These are phyloP conservation scores for Aleiodes testaceus DNA, from an alignment of 2,888 invertebrate genomes.

Conservation along the genomic window DNA sequence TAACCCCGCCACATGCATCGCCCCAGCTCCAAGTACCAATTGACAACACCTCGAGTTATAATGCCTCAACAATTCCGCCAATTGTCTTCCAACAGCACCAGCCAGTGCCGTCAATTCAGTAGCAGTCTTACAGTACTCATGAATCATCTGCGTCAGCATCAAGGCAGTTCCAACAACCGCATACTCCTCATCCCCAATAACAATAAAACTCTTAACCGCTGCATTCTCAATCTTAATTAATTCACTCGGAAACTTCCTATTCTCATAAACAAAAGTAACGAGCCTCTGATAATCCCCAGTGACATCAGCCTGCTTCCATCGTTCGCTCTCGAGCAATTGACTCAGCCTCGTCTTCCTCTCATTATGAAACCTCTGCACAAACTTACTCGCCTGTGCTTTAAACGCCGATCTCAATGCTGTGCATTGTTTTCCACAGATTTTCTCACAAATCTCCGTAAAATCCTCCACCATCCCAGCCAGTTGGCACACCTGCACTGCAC, in stretches of 20 bases:
- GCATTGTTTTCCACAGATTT: slow-evolving; percentile 83
- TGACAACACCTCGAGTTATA: slow-evolving; percentile 94
- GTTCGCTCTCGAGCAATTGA: slow-evolving; percentile 89
- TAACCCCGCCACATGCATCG: slow-evolving; percentile 93
- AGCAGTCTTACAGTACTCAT: slow-evolving; percentile 86
- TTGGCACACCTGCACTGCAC: slow-evolving; percentile 84
- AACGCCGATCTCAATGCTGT: slow-evolving; percentile 87
- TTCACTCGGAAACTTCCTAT: slow-evolving; percentile 73
- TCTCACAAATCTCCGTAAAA: slow-evolving; percentile 85
- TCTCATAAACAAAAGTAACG: slow-evolving; percentile 75
- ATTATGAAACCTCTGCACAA: slow-evolving; percentile 92
- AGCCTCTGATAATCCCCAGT: slow-evolving; percentile 91
- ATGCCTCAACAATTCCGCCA: slow-evolving; percentile 90
- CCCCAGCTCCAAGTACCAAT: slow-evolving; percentile 96
- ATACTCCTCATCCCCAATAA: slow-evolving; percentile 82
- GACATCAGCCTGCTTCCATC: slow-evolving; percentile 95
- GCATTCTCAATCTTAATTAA: slow-evolving; percentile 67
- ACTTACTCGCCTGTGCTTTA: slow-evolving; percentile 91
- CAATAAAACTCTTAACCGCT: slow-evolving; percentile 67
- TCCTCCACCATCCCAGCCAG: slow-evolving; percentile 84
- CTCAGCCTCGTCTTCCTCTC: slow-evolving; percentile 90
- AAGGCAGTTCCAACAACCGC: slow-evolving; percentile 88
- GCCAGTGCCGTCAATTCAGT: slow-evolving; percentile 83
- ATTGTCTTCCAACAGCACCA: slow-evolving; percentile 86
- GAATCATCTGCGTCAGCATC: slow-evolving; percentile 89